phyloP scores from a whole-genome alignment of 37 sponge, comb jelly and placozoan genomes.

The Hexactinellida sp. region DNA sequence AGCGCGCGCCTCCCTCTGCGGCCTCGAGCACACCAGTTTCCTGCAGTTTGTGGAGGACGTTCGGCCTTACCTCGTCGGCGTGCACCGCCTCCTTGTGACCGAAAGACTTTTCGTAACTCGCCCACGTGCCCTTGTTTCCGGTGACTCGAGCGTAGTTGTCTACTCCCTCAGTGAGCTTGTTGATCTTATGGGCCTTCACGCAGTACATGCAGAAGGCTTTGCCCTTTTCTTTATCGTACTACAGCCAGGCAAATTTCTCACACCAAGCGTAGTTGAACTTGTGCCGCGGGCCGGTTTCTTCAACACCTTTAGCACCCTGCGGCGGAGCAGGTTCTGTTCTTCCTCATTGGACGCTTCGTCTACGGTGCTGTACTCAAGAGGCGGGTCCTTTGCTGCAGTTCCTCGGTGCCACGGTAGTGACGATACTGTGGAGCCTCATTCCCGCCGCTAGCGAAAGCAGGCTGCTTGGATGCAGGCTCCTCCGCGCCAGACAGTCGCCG shows the following conservation, averaged over 20 bases:
- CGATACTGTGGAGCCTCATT: slow-evolving; percentile 17
- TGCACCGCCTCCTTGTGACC: background rate
- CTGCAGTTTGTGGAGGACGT: background rate
- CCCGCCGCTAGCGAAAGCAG: slow-evolving; percentile 16
- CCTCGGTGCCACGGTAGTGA: slow-evolving; percentile 4
- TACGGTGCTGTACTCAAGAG: background rate
- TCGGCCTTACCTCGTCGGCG: background rate
- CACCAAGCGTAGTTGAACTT: slow-evolving; percentile 19
- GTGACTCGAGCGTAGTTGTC: background rate
- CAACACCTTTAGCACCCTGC: slow-evolving; percentile 14
- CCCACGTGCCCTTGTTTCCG: background rate
- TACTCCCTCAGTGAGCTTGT: background rate
- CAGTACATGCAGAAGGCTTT: background rate
- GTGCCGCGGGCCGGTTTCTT: background rate
- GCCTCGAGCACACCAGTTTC: background rate
- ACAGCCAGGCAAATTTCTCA: slow-evolving; percentile 1
- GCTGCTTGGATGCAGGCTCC: background rate
- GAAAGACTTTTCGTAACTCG: background rate
- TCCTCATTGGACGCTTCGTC: slow-evolving; percentile 8
- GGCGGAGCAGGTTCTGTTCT: background rate
- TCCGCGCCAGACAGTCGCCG: background rate
- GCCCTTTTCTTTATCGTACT: slow-evolving; percentile 5
- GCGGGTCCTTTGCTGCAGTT: background rate
- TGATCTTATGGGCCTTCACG: slow-evolving; percentile 16
- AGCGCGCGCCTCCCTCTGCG: background rate